Percentiles rank a stretch among this genome's conserved stretches.
These are phyloP conservation scores for Thera britannica DNA, from an alignment of 2,888 invertebrate species.

Conservation along the genomic window DNA sequence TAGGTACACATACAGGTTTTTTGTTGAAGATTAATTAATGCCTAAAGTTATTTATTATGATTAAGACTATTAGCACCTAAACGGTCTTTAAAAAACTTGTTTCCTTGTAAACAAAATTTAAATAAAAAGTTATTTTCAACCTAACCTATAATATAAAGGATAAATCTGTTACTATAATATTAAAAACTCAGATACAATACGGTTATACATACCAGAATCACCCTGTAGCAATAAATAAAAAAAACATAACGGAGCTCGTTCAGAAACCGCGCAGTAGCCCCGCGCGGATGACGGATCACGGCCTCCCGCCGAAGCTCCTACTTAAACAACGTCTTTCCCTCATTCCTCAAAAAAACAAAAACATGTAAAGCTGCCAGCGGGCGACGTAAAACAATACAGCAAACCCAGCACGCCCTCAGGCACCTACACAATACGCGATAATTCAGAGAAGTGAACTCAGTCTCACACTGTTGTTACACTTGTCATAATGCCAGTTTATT, in stretches of 20 bases:
- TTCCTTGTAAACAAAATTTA: too few relatives aligned
- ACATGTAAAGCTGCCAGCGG: conserved; percentile 50
- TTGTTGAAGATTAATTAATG: not conserved
- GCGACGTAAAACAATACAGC: conserved; percentile 60
- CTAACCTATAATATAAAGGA: too few relatives aligned
- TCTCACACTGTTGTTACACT: conserved; percentile 49
- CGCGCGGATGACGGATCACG: conserved; percentile 65
- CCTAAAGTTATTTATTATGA: too few relatives aligned
- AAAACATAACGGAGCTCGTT: conserved; percentile 23
- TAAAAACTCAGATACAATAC: not conserved
- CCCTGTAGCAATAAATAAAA: conserved; percentile 6
- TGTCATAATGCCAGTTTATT: conserved; percentile 55
- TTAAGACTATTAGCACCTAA: too few relatives aligned
- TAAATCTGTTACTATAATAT: too few relatives aligned
- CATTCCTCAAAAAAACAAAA: conserved; percentile 35
- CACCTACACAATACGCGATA: conserved; percentile 45
- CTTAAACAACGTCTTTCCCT: conserved; percentile 55
- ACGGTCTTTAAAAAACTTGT: too few relatives aligned
- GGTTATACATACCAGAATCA: not conserved
- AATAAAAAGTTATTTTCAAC: too few relatives aligned
- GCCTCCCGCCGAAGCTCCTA: conserved; percentile 50
- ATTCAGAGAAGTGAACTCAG: conserved; percentile 53
- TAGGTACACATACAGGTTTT: not conserved
- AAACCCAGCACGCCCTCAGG: conserved; percentile 44
- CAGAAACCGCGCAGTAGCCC: conserved; percentile 74